These are phyloP conservation scores for Aspiorhynchus laticeps DNA, from an alignment of 2,113 vertebrate genomes.

Conservation along the genomic window DNA sequence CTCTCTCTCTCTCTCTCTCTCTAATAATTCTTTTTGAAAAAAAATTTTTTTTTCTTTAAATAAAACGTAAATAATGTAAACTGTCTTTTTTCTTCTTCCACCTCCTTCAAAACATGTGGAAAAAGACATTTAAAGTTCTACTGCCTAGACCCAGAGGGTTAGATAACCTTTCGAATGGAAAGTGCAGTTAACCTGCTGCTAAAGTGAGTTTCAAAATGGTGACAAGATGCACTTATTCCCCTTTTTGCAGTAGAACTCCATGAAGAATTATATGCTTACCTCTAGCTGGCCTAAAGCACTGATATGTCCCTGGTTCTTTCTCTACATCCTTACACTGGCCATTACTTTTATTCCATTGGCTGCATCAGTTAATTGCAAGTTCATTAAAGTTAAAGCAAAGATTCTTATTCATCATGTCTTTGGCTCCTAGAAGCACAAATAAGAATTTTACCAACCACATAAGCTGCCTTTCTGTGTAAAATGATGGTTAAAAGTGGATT, in stretches of 20 bases:
- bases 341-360: not conserved
- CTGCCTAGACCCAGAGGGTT: conserved; percentile 32
- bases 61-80: too few species aligned
- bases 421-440: too few species aligned
- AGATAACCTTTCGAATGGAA: not conserved
- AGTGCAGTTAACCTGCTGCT: conserved; percentile 64
- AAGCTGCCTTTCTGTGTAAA: not conserved
- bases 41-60: too few species aligned
- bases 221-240: conserved; percentile 66
- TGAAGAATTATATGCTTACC: not conserved
- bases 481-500: not conserved
- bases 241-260: not conserved
- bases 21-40: too few species aligned
- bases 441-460: not conserved
- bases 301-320: not conserved
- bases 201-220: conserved; percentile 72
- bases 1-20: too few species aligned
- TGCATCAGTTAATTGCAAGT: not conserved
- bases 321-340: not conserved
- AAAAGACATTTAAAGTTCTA: conserved; percentile 1
- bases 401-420: not conserved
- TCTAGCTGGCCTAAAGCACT: not conserved
- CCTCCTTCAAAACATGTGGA: not conserved
- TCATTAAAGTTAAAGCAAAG: conserved; percentile 22
- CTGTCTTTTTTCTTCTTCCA: not conserved